Evolutionary conservation across 2,797 vertebrate species (phyloP).

Genomic region (Lateolabrax maculatus): DNA sequence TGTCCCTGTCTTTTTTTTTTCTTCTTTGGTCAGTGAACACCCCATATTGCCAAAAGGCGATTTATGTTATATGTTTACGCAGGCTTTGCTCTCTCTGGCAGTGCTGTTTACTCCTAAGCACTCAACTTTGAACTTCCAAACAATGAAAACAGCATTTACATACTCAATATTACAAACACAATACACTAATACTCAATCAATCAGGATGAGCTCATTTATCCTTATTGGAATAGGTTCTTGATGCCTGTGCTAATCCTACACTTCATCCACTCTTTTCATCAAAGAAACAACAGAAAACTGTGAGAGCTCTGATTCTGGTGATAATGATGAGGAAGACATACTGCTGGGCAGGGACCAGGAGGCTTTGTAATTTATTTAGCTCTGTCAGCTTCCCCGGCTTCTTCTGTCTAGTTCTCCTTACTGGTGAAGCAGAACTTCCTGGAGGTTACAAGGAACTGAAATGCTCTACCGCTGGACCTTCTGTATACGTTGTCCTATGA

Average conservation of each 20-base stretch:
- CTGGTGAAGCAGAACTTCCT: slow-evolving; percentile 13
- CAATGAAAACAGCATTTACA: slow-evolving; percentile 19
- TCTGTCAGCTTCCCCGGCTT: slow-evolving; percentile 17
- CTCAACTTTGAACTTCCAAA: slow-evolving; percentile 45
- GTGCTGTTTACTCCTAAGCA: slow-evolving; percentile 31
- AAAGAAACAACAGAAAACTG: slow-evolving; percentile 8
- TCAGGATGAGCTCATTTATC: slow-evolving; percentile 33
- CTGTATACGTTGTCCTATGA: background rate
- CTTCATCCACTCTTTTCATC: slow-evolving; percentile 17
- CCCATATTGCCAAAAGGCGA: slow-evolving; percentile 28
- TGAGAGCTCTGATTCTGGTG: slow-evolving; percentile 22
- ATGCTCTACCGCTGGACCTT: background rate
- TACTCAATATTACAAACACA: too few species aligned
- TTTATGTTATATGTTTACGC: slow-evolving; percentile 11
- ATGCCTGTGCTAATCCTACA: slow-evolving; percentile 16
- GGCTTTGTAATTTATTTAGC: slow-evolving; percentile 44
- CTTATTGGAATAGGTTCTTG: background rate
- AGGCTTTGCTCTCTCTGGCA: slow-evolving; percentile 22
- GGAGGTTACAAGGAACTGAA: background rate
- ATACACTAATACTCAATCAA: too few species aligned
- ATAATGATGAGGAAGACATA: slow-evolving; percentile 38
- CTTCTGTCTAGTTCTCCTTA: background rate
- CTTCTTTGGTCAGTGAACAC: slow-evolving; percentile 21
- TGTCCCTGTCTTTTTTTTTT: slow-evolving; percentile 1
- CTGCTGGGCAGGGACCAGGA: slow-evolving; percentile 27